Evolutionary conservation across 1,140 invertebrate genomes (phyloP).

Genomic region (Zaprionus kolodkinae): DNA sequence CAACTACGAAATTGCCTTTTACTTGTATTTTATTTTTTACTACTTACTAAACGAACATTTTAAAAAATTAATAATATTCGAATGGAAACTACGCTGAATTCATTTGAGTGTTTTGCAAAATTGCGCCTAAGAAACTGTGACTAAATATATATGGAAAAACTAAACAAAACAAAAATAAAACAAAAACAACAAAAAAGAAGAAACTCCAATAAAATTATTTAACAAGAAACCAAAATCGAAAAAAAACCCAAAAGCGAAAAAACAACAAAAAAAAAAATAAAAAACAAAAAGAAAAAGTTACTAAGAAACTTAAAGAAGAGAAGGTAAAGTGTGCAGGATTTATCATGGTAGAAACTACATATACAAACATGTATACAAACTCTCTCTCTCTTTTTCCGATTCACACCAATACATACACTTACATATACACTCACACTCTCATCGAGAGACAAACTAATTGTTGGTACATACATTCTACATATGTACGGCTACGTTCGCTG

Average conservation of each 20-base stretch:
- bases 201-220: slow-evolving; percentile 50
- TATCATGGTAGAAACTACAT: slow-evolving; percentile 27
- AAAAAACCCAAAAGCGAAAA: slow-evolving; percentile 26
- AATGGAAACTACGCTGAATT: slow-evolving; percentile 71
- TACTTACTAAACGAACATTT: slow-evolving; percentile 46
- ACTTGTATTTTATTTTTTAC: slow-evolving; percentile 75
- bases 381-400: slow-evolving; percentile 2
- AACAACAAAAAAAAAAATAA: slow-evolving; percentile 28
- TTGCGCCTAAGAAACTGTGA: slow-evolving; percentile 74
- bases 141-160: slow-evolving; percentile 57
- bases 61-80: slow-evolving; percentile 54
- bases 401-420: slow-evolving; percentile 14
- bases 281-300: slow-evolving; percentile 30
- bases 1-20: slow-evolving; percentile 75
- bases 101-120: slow-evolving; percentile 62
- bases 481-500: slow-evolving; percentile 61
- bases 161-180: slow-evolving; percentile 24
- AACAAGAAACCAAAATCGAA: not conserved
- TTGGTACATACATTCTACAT: slow-evolving; percentile 80
- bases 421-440: slow-evolving; percentile 28
- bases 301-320: slow-evolving; percentile 31
- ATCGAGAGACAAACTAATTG: slow-evolving; percentile 55
- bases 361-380: slow-evolving; percentile 29
- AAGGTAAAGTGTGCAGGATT: slow-evolving; percentile 5
- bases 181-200: slow-evolving; percentile 18